Percentiles rank a stretch among this genome's conserved stretches.
phyloP scores from a whole-genome alignment of 2,888 invertebrate genomes.

The Prosopocoilus inquinatus region DNA sequence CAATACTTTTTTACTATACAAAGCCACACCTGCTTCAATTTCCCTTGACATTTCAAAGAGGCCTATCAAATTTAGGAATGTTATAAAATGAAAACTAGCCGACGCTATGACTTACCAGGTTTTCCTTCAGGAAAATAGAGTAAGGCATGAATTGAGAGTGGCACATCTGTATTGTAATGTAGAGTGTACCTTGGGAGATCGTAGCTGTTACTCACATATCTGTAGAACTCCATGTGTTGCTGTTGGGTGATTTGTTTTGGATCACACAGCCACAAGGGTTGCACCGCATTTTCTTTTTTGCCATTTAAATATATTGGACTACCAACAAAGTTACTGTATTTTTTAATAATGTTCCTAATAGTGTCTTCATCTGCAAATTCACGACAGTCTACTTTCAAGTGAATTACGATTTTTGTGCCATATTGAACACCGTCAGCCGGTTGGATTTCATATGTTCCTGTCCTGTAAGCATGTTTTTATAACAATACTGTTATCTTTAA shows the following conservation, averaged over 20 bases:
- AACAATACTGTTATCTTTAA: slow-evolving; percentile 6
- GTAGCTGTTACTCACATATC: slow-evolving; percentile 81
- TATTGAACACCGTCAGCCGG: slow-evolving; percentile 79
- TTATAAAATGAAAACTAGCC: neutral
- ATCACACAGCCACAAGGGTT: slow-evolving; percentile 92
- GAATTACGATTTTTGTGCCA: slow-evolving; percentile 91
- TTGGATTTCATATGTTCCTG: slow-evolving; percentile 85
- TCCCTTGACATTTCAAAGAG: slow-evolving; percentile 89
- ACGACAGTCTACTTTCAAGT: slow-evolving; percentile 83
- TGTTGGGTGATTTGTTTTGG: slow-evolving; percentile 81
- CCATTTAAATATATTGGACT: slow-evolving; percentile 91
- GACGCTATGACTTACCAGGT: slow-evolving; percentile 37
- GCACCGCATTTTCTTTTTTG: slow-evolving; percentile 80
- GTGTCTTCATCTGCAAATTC: slow-evolving; percentile 86
- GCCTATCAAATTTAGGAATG: slow-evolving; percentile 48
- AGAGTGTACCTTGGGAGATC: slow-evolving; percentile 87
- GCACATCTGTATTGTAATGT: slow-evolving; percentile 92
- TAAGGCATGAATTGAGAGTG: slow-evolving; percentile 85
- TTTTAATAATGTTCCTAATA: slow-evolving; percentile 83
- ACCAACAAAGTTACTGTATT: slow-evolving; percentile 97
- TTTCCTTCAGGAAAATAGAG: slow-evolving; percentile 91
- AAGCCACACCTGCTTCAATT: slow-evolving; percentile 78
- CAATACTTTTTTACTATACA: slow-evolving; percentile 90
- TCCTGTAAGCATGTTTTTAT: slow-evolving; percentile 4
- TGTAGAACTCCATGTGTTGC: slow-evolving; percentile 91